Percentiles rank a stretch among this genome's conserved stretches.
These are phyloP conservation scores for Pomacea maculata DNA, from an alignment of 1,140 invertebrate genomes.

Conservation along the genomic window DNA sequence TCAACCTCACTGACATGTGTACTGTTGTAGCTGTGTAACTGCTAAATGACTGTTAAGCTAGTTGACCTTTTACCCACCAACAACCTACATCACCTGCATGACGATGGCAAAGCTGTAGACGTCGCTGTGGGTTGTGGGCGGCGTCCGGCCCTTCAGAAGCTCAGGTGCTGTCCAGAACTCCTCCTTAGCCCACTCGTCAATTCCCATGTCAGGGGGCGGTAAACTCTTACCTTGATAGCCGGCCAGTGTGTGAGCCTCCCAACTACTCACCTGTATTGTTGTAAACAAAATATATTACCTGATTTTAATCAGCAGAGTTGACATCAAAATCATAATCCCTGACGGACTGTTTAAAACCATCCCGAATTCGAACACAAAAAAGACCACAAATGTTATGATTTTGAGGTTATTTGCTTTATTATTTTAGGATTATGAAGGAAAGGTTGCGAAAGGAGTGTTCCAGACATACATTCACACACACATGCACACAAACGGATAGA, in stretches of 20 bases:
- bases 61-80: no score
- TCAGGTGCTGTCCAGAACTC: constrained; percentile 49
- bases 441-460: no score
- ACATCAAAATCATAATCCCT: no score
- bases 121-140: constrained; percentile 24
- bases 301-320: no score
- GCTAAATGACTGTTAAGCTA: no score
- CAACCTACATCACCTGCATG: constrained; percentile 16
- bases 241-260: constrained; percentile 43
- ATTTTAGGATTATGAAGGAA: neutral
- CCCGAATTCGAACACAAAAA: neutral
- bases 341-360: neutral
- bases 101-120: constrained; percentile 45
- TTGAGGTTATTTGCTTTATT: neutral
- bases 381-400: no score
- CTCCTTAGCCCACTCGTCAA: constrained; percentile 17
- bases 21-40: no score
- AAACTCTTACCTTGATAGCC: constrained; percentile 1
- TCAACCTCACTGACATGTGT: no score
- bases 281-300: no score
- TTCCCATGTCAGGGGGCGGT: constrained; percentile 13
- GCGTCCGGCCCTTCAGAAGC: constrained; percentile 26
- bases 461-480: neutral
- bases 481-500: neutral
- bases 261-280: constrained; percentile 35